Conservation (phyloP, 2,797 vertebrate species). For the Syndactyla subalaris region DNA sequence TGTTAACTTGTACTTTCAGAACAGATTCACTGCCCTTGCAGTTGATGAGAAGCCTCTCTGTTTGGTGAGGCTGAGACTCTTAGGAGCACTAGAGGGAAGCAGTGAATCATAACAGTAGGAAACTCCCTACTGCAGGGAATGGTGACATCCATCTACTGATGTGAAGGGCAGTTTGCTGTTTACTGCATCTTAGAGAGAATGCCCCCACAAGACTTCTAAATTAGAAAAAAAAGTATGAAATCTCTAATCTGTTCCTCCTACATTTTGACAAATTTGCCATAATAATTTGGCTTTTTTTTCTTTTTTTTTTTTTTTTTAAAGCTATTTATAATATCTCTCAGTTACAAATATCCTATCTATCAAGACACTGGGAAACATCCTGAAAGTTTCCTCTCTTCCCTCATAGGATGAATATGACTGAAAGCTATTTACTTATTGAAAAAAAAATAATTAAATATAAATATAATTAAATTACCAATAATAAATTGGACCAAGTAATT, state of each 20-base stretch:
- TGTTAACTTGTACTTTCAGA: neutral
- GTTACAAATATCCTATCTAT: neutral
- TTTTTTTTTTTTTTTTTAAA: neutral
- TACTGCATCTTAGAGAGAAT: neutral
- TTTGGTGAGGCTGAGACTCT: neutral
- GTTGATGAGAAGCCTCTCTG: neutral
- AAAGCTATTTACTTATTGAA: neutral
- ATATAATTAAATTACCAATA: neutral
- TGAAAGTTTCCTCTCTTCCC: neutral
- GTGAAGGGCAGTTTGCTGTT: neutral
- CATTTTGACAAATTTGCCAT: neutral
- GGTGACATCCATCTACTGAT: neutral
- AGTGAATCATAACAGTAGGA: neutral
- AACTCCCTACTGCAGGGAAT: neutral
- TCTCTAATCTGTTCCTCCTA: neutral
- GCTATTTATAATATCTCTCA: neutral
- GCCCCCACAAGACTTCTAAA: neutral
- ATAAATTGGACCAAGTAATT: neutral
- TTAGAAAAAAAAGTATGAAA: neutral
- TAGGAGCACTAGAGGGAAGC: neutral
- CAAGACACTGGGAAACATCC: neutral
- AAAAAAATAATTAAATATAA: neutral
- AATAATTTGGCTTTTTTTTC: neutral
- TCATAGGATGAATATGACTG: neutral
- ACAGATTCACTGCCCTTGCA: neutral